A percentile compares a stretch with the other conserved stretches of the same genome.
These are phyloP conservation scores for Hypsopygia costalis DNA, from an alignment of 2,888 invertebrate species.

Conservation along the genomic window DNA sequence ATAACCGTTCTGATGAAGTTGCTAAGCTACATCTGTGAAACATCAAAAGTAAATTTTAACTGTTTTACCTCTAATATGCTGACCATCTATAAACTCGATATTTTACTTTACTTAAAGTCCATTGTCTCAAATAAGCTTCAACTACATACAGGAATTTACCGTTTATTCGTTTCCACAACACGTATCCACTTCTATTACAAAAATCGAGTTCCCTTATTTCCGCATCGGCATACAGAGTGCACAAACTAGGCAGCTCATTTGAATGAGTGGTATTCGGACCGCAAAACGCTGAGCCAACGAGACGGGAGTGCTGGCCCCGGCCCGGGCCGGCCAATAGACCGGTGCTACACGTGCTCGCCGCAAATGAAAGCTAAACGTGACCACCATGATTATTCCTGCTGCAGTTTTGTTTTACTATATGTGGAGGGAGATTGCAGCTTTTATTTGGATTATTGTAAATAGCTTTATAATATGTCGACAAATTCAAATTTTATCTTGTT, in stretches of 20 bases:
- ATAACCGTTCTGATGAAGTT: no score
- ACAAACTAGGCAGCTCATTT: slow-evolving; percentile 16
- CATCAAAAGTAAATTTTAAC: no score
- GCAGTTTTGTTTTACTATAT: background rate
- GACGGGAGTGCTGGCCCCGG: slow-evolving; percentile 23
- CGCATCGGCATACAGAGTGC: background rate
- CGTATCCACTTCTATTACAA: slow-evolving; percentile 5
- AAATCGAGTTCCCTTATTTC: background rate
- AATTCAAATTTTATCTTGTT: no score
- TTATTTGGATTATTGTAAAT: background rate
- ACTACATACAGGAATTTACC: no score
- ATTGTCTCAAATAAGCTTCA: no score
- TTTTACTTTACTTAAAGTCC: no score
- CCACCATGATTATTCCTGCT: slow-evolving; percentile 21
- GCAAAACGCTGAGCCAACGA: slow-evolving; percentile 31
- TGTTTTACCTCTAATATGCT: no score
- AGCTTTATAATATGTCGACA: no score
- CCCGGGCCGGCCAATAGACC: slow-evolving; percentile 20
- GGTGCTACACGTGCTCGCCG: slow-evolving; percentile 21
- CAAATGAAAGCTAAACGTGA: slow-evolving; percentile 46
- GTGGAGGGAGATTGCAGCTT: background rate
- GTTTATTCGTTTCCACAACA: slow-evolving; percentile 1
- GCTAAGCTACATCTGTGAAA: no score
- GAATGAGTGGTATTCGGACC: slow-evolving; percentile 18
- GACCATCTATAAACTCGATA: no score